These are phyloP conservation scores for Microplitis deprimator DNA, from an alignment of 2,888 invertebrate genomes.

Conservation along the genomic window DNA sequence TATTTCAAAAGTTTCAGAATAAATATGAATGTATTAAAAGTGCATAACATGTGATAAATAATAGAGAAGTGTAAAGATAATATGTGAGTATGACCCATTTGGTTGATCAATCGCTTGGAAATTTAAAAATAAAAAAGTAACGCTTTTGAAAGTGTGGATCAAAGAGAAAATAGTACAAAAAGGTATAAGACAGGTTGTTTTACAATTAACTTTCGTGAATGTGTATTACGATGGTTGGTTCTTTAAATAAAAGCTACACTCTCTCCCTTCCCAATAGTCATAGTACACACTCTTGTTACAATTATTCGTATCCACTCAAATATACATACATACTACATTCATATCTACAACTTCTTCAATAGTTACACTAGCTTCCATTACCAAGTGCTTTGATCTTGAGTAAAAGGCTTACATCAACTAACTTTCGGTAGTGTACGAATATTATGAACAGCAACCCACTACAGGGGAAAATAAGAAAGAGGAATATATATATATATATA, in stretches of 20 bases:
- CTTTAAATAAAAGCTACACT: constrained; percentile 27
- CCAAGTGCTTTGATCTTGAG: constrained; percentile 53
- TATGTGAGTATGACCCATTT: constrained; percentile 10
- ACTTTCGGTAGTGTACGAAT: constrained; percentile 49
- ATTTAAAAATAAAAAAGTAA: constrained; percentile 13
- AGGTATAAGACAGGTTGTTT: neutral
- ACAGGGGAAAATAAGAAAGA: constrained; percentile 21
- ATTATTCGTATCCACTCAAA: constrained; percentile 27
- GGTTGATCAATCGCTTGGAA: constrained; percentile 18
- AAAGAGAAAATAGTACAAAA: neutral
- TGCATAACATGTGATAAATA: constrained; percentile 19
- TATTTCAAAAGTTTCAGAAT: neutral
- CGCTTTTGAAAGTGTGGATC: constrained; percentile 7
- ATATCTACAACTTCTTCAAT: constrained; percentile 49
- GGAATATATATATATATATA: neutral
- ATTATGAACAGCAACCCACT: constrained; percentile 34
- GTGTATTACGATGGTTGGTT: constrained; percentile 10
- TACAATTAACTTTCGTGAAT: constrained; percentile 28
- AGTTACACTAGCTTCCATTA: constrained; percentile 54
- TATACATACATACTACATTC: constrained; percentile 29
- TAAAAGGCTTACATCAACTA: constrained; percentile 51
- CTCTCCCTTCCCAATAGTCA: neutral
- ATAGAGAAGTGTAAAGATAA: neutral
- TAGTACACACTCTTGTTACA: constrained; percentile 27
- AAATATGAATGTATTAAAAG: neutral